phyloP scores from a whole-genome alignment of 2,113 vertebrate species.

The Pedionomus torquatus region DNA sequence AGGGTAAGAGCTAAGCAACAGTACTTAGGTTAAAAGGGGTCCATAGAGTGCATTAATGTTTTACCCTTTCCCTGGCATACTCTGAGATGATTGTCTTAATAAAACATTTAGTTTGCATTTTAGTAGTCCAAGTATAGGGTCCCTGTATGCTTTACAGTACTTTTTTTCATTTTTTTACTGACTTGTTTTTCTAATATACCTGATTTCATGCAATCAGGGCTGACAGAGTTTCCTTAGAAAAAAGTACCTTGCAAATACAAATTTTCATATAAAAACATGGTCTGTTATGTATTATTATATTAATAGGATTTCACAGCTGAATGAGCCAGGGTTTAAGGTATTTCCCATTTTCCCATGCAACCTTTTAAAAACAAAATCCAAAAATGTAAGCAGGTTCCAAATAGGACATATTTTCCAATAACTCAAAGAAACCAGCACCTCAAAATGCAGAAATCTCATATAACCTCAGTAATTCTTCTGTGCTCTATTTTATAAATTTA shows the following conservation, averaged over 20 bases:
- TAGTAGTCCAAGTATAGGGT: neutral
- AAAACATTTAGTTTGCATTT: neutral
- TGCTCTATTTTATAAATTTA: neutral
- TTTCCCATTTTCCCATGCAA: neutral
- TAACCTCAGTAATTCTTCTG: neutral
- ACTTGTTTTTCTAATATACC: neutral
- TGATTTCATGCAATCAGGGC: neutral
- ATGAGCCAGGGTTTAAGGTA: neutral
- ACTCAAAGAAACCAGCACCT: neutral
- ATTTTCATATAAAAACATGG: neutral
- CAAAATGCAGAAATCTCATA: neutral
- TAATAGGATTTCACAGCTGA: neutral
- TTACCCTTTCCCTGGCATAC: neutral
- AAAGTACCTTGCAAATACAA: neutral
- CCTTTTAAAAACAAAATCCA: neutral
- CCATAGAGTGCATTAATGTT: neutral
- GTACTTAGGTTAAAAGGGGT: neutral
- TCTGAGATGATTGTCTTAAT: neutral
- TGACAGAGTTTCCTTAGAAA: neutral
- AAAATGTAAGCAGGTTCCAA: neutral
- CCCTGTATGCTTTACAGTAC: neutral
- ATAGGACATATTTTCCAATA: neutral
- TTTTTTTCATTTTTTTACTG: neutral
- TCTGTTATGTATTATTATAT: neutral
- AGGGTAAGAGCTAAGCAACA: neutral